Conservation (phyloP, 2,888 invertebrate genomes). For the Agriotes lineatus region DNA sequence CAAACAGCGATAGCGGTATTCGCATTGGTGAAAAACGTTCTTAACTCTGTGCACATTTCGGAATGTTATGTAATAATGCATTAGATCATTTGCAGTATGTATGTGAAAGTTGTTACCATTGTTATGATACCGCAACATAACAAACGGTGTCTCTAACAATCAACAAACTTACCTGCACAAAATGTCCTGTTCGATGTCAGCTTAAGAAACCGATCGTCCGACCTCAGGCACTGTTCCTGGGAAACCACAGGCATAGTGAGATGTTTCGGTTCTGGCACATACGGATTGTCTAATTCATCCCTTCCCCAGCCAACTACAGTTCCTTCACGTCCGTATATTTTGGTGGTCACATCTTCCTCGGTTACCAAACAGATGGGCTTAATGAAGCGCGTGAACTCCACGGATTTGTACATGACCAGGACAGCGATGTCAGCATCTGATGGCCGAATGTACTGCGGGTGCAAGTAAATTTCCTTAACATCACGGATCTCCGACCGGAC, state of each 20-base stretch:
- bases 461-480: conserved; percentile 68
- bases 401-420: conserved; percentile 67
- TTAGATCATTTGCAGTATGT: too few species aligned
- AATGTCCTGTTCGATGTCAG: conserved; percentile 69
- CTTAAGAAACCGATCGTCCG: conserved; percentile 61
- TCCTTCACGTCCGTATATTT: conserved; percentile 62
- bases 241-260: conserved; percentile 69
- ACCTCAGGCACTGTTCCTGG: conserved; percentile 69
- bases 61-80: too few species aligned
- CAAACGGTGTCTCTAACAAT: too few species aligned
- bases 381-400: conserved; percentile 69
- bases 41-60: too few species aligned
- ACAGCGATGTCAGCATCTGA: conserved; percentile 72
- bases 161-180: conserved; percentile 75
- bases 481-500: conserved; percentile 52
- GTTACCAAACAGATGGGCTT: conserved; percentile 75
- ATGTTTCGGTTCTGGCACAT: conserved; percentile 68
- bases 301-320: conserved; percentile 74
- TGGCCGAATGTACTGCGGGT: conserved; percentile 70
- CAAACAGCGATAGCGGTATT: too few species aligned
- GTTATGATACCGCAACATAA: too few species aligned
- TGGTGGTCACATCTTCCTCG: conserved; percentile 63
- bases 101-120: too few species aligned
- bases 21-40: too few species aligned
- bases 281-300: conserved; percentile 65